These are phyloP conservation scores for Idaea straminata DNA, from an alignment of 2,888 invertebrate genomes.

Conservation along the genomic window DNA sequence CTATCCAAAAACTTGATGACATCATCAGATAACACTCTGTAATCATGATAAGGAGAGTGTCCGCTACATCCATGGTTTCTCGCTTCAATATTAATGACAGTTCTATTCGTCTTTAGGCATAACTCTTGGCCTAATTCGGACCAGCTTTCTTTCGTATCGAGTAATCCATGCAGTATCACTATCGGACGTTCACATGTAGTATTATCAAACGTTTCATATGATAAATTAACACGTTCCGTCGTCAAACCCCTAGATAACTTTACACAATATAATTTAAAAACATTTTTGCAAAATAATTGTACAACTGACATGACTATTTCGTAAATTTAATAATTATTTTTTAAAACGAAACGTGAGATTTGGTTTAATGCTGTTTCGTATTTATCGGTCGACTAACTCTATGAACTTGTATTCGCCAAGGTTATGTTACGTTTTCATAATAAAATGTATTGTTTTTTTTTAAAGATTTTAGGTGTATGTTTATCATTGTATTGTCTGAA, in stretches of 20 bases:
- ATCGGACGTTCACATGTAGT: constrained; percentile 70
- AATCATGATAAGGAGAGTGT: constrained; percentile 86
- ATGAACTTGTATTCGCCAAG: constrained; percentile 2
- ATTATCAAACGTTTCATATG: constrained; percentile 82
- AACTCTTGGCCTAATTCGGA: constrained; percentile 89
- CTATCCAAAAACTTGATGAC: constrained; percentile 81
- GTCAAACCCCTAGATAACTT: not conserved
- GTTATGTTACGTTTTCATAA: constrained; percentile 9
- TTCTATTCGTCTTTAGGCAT: constrained; percentile 82
- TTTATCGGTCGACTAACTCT: constrained; percentile 9
- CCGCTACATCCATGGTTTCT: constrained; percentile 97
- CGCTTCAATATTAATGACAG: constrained; percentile 91
- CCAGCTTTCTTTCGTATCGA: constrained; percentile 97
- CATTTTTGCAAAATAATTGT: not conserved
- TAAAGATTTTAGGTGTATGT: no score
- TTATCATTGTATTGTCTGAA: no score
- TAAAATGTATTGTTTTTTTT: no score
- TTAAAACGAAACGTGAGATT: constrained; percentile 20
- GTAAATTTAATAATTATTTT: not conserved
- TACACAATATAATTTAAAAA: constrained; percentile 1
- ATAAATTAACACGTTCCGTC: constrained; percentile 73
- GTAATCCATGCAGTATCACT: constrained; percentile 91
- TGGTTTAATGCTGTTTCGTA: constrained; percentile 29
- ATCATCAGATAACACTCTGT: constrained; percentile 84
- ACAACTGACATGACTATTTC: constrained; percentile 1